Evolutionary conservation across 1,140 invertebrate genomes (phyloP), one percentile per base, ranked within the genome.

Genomic region (Drosophila ananassae): DNA sequence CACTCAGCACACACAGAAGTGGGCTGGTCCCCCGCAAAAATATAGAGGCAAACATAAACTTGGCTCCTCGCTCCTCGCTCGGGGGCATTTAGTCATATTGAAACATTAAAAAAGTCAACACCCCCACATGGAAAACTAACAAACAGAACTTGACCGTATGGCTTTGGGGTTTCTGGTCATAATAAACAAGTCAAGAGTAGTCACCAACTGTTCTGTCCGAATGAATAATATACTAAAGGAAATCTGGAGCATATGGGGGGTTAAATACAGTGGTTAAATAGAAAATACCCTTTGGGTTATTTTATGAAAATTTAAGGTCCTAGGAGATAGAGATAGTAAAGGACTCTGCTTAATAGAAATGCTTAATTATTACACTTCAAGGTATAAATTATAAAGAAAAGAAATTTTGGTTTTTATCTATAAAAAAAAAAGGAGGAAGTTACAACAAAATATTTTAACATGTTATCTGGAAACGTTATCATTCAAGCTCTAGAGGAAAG

Each of bases 81-180:
- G 62, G 74, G 68, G 79, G 81, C 81, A 85, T 85, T 85, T 85
- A 85, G 84, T 77, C 84, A 89, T 83, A 83, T 89, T 89, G 84
- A 89, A 89, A 84, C 84, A 89, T 89, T 89, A 84, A 84, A 89
- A 89, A 78, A 89, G 80, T 89, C 84, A 84, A 89, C 84, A 89
- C 77, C 84, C 84, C 82, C 77, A 73, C 79, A 62, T 61, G 55
- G 77, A 67, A 79, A 80, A 89, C 79, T 61, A 73, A 60, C 78
- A 50, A 62, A 67, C 68, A 76, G 59, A 80, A 87, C 78, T 72
- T 47, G 74, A 87, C 74, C 74, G 78, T 77, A 85, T 85, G 81
- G 68, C 71, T 59, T 75, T 75, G 37, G 34, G 72, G 48, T 67
- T 66, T 66, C 61, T 75, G 72, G 69, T 41, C 52, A 74, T 83